Evolutionary conservation across 2,113 vertebrate genomes (phyloP).

Genomic region (Hippocampus mohnikei): DNA sequence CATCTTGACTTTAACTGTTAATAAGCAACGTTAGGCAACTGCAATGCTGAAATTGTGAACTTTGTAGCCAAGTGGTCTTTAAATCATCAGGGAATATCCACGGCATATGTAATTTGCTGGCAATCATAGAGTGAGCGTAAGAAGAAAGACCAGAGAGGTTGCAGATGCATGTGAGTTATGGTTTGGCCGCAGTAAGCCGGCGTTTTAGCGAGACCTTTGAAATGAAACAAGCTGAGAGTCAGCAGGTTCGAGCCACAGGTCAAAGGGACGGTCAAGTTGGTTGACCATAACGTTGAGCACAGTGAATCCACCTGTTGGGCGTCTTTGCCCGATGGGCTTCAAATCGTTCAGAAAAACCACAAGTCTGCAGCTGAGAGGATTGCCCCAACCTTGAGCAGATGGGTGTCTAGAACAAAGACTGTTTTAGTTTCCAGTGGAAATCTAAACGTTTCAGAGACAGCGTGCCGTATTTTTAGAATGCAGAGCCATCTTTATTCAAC

Average conservation of each 20-base stretch:
- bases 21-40: slow-evolving; percentile 51
- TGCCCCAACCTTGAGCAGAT: slow-evolving; percentile 16
- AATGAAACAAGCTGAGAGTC: slow-evolving; percentile 29
- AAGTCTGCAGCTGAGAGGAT: slow-evolving; percentile 15
- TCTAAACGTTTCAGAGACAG: slow-evolving; percentile 24
- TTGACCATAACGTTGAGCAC: slow-evolving; percentile 17
- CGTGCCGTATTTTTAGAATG: slow-evolving; percentile 48
- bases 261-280: slow-evolving; percentile 15
- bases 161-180: slow-evolving; percentile 22
- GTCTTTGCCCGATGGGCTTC: slow-evolving; percentile 16
- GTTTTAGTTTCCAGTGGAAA: slow-evolving; percentile 53
- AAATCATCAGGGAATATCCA: slow-evolving; percentile 50
- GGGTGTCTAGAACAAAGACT: slow-evolving; percentile 36
- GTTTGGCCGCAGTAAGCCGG: slow-evolving; percentile 28
- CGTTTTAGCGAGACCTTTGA: slow-evolving; percentile 46
- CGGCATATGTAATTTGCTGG: slow-evolving; percentile 55
- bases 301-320: slow-evolving; percentile 12
- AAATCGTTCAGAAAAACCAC: slow-evolving; percentile 36
- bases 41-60: slow-evolving; percentile 44
- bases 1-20: slow-evolving; percentile 43
- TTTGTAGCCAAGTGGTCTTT: slow-evolving; percentile 50
- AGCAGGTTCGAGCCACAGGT: slow-evolving; percentile 25
- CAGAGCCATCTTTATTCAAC: slow-evolving; percentile 35
- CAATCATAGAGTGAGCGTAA: slow-evolving; percentile 32
- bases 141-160: slow-evolving; percentile 28